phyloP scores from a whole-genome alignment of 2,113 vertebrate genomes.

The Lophotis ruficrista region DNA sequence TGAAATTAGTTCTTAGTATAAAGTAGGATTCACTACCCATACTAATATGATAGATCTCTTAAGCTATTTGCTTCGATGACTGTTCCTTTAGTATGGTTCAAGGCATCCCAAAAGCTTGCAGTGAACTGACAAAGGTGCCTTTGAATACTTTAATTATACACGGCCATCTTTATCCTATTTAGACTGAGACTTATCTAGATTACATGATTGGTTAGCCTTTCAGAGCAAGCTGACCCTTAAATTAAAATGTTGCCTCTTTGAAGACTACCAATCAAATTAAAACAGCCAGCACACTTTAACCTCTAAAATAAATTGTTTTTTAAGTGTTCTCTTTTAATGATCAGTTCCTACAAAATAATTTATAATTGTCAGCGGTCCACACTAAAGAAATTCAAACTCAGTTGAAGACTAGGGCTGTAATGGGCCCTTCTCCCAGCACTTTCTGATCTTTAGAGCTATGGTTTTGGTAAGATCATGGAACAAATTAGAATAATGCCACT shows the following conservation, averaged over 20 bases:
- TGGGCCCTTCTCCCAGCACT: background rate
- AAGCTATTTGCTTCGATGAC: background rate
- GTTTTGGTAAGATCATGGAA: background rate
- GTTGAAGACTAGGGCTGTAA: background rate
- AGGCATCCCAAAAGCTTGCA: background rate
- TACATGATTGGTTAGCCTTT: constrained; percentile 34
- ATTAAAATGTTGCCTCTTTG: constrained; percentile 42
- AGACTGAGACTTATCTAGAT: constrained; percentile 19
- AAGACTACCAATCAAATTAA: constrained; percentile 40
- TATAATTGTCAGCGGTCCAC: background rate
- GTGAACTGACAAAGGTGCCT: constrained; percentile 25
- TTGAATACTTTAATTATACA: constrained; percentile 19
- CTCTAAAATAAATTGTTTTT: background rate
- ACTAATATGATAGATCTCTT: background rate
- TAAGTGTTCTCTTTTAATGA: background rate
- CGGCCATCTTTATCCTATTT: background rate
- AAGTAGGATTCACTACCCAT: background rate
- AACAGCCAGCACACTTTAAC: background rate
- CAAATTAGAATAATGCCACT: background rate
- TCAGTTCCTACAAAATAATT: constrained; percentile 1
- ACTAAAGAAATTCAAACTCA: background rate
- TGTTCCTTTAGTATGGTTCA: background rate
- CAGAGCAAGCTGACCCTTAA: constrained; percentile 34
- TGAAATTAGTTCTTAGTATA: background rate
- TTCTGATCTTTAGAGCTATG: background rate